Conservation (phyloP, 2,888 invertebrate species). For the Nesidiocoris tenuis region DNA sequence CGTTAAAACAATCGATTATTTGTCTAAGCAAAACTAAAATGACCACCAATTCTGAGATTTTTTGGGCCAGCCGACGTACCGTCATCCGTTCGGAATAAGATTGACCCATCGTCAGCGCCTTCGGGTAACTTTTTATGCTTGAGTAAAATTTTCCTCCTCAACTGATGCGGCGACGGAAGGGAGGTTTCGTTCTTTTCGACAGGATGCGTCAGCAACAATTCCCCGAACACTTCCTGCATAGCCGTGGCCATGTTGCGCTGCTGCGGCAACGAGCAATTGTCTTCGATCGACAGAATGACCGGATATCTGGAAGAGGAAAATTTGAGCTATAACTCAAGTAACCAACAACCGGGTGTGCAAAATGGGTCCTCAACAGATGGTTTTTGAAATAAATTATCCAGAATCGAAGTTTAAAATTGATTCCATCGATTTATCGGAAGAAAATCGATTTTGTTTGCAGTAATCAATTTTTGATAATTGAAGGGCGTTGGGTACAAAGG, state of each 20-base stretch:
- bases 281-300: constrained; percentile 86
- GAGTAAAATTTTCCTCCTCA: constrained; percentile 74
- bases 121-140: constrained; percentile 94
- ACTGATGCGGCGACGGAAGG: constrained; percentile 80
- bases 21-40: too few relatives aligned
- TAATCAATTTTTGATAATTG: too few relatives aligned
- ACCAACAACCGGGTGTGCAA: too few relatives aligned
- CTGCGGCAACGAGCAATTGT: constrained; percentile 85
- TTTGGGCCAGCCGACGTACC: too few relatives aligned
- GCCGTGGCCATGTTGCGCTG: constrained; percentile 86
- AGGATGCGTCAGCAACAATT: constrained; percentile 75
- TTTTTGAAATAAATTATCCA: too few relatives aligned
- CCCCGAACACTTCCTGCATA: constrained; percentile 83
- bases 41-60: too few relatives aligned
- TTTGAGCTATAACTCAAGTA: too few relatives aligned
- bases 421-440: too few relatives aligned
- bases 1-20: background rate
- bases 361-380: too few relatives aligned
- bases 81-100: constrained; percentile 62
- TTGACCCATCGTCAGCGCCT: constrained; percentile 73
- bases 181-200: constrained; percentile 73
- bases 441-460: too few relatives aligned
- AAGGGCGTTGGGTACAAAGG: too few relatives aligned
- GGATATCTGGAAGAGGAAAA: constrained; percentile 63
- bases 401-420: too few relatives aligned